Evolutionary conservation across 2,797 vertebrate genomes (phyloP).

Genomic region (Protosalanx chinensis): DNA sequence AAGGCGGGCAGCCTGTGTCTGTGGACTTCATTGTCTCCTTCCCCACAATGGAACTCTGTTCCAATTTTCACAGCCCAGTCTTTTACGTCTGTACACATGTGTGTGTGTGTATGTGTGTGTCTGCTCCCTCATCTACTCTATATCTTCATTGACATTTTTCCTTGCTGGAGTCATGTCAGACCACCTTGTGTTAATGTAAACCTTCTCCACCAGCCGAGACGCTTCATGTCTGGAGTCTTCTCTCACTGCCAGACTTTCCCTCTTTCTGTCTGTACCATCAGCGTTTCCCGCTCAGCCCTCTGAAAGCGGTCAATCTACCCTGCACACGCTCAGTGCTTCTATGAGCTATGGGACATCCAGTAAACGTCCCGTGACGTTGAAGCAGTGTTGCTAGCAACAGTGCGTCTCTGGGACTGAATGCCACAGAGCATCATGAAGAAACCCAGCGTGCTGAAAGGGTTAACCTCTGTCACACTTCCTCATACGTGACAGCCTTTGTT

Average conservation of each 20-base stretch:
- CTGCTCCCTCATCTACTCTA: constrained; percentile 30
- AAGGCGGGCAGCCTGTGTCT: constrained; percentile 40
- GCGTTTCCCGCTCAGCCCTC: neutral
- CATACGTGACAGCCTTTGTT: constrained; percentile 40
- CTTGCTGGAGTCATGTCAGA: constrained; percentile 64
- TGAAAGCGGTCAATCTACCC: constrained; percentile 24
- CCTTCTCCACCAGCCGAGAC: constrained; percentile 48
- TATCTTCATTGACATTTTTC: constrained; percentile 72
- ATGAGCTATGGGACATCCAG: constrained; percentile 34
- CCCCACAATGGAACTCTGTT: constrained; percentile 69
- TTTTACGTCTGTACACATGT: neutral
- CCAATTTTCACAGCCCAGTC: constrained; percentile 1
- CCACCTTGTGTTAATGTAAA: constrained; percentile 74
- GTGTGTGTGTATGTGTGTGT: constrained; percentile 4
- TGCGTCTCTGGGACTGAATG: neutral
- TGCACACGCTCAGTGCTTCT: constrained; percentile 19
- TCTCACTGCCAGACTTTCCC: constrained; percentile 35
- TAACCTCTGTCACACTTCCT: constrained; percentile 45
- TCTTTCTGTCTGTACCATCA: neutral
- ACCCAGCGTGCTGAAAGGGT: constrained; percentile 31
- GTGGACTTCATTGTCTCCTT: constrained; percentile 60
- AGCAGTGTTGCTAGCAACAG: too few relatives aligned
- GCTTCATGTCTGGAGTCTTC: constrained; percentile 51
- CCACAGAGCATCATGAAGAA: constrained; percentile 8
- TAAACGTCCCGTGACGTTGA: too few relatives aligned